Evolutionary conservation across 2,888 invertebrate species (phyloP).

Genomic region (Epiperipatus broadwayi): DNA sequence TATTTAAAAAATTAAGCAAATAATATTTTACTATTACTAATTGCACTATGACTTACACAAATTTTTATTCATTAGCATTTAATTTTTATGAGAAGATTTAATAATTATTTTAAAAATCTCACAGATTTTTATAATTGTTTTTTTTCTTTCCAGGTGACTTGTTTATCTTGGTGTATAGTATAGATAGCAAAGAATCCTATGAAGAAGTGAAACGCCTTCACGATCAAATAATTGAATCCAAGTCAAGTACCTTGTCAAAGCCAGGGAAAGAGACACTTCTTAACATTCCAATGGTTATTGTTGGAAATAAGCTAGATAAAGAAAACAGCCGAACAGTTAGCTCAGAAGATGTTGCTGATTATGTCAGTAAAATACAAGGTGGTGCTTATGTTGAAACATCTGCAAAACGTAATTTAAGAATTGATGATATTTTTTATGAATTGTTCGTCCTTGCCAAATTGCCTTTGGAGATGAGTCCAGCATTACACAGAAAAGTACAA

Average conservation of each 20-base stretch:
- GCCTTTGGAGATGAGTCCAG: constrained; percentile 71
- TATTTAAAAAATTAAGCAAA: no score
- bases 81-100: no score
- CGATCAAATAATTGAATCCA: constrained; percentile 60
- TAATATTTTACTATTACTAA: no score
- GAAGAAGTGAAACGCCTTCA: constrained; percentile 59
- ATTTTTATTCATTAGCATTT: constrained; percentile 11
- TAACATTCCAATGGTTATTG: constrained; percentile 62
- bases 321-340: constrained; percentile 50
- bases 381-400: constrained; percentile 65
- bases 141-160: constrained; percentile 41
- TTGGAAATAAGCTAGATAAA: constrained; percentile 67
- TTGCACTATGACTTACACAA: no score
- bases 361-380: constrained; percentile 53
- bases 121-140: constrained; percentile 6
- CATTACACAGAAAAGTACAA: constrained; percentile 59
- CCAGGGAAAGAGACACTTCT: constrained; percentile 22
- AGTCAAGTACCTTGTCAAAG: constrained; percentile 17
- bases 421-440: constrained; percentile 65
- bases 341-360: constrained; percentile 53
- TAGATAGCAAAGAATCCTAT: constrained; percentile 64
- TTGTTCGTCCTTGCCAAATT: constrained; percentile 61
- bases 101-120: no score
- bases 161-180: constrained; percentile 60
- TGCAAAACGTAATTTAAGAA: constrained; percentile 56